Conservation (phyloP, 1,140 invertebrate genomes). For the Nebria ingens region DNA sequence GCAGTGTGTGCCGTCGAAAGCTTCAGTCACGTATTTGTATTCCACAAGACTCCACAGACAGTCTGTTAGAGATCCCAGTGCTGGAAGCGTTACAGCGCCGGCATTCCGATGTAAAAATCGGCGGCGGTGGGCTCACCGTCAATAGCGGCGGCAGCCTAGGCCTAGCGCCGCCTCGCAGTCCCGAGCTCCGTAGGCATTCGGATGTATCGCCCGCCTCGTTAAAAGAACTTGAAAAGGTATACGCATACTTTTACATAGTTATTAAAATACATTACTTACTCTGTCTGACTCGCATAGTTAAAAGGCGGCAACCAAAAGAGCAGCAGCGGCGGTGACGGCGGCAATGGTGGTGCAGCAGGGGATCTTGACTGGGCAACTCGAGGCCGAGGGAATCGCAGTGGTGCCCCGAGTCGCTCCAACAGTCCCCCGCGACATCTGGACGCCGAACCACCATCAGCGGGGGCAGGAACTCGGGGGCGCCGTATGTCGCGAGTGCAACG, state of each 20-base stretch:
- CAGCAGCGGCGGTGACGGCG: too few relatives aligned
- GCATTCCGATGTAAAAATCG: slow-evolving; percentile 67
- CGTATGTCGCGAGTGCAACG: slow-evolving; percentile 59
- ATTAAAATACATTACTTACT: too few relatives aligned
- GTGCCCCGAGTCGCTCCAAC: slow-evolving; percentile 37
- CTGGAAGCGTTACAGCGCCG: slow-evolving; percentile 61
- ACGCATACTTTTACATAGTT: too few relatives aligned
- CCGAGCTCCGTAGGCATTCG: slow-evolving; percentile 66
- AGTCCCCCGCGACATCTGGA: slow-evolving; percentile 35
- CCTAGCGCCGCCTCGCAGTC: slow-evolving; percentile 64
- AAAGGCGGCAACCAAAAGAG: too few relatives aligned
- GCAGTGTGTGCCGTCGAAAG: slow-evolving; percentile 69
- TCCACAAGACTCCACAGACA: slow-evolving; percentile 69
- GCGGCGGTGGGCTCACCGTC: slow-evolving; percentile 35
- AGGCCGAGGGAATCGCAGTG: slow-evolving; percentile 35
- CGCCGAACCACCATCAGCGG: slow-evolving; percentile 26
- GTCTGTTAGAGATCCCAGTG: slow-evolving; percentile 63
- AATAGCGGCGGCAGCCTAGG: slow-evolving; percentile 38
- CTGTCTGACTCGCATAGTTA: too few relatives aligned
- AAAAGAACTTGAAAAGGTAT: slow-evolving; percentile 76
- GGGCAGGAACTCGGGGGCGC: slow-evolving; percentile 33
- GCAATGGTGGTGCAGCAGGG: slow-evolving; percentile 22
- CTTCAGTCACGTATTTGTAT: slow-evolving; percentile 55
- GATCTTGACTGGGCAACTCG: slow-evolving; percentile 29
- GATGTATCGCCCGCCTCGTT: slow-evolving; percentile 74